These are phyloP conservation scores for Accipiter virgatus DNA, from an alignment of 2,113 vertebrate genomes.

Conservation along the genomic window DNA sequence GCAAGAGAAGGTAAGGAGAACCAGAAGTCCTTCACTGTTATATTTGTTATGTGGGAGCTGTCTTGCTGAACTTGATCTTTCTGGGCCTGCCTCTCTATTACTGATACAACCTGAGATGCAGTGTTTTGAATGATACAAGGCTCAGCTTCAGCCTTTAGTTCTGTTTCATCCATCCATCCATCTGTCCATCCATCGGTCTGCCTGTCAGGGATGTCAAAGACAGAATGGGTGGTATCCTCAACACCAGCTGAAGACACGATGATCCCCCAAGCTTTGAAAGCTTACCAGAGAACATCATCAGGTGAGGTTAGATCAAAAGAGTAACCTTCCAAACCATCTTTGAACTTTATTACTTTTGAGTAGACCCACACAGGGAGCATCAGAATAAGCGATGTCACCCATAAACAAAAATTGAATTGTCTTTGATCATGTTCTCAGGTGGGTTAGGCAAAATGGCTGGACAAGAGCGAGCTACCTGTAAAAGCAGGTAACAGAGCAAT, in stretches of 20 bases:
- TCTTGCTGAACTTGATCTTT: not conserved
- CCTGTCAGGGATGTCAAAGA: not conserved
- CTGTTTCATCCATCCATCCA: not conserved
- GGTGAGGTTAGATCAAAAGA: constrained; percentile 70
- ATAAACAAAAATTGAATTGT: constrained; percentile 67
- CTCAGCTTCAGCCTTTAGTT: not conserved
- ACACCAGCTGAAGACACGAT: not conserved
- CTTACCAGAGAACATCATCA: constrained; percentile 65
- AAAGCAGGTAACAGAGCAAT: not conserved
- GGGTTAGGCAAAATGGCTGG: constrained; percentile 68
- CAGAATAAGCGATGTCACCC: constrained; percentile 61
- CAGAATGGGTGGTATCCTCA: not conserved
- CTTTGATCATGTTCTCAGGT: constrained; percentile 66
- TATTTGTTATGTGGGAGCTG: not conserved
- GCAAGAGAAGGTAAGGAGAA: not conserved
- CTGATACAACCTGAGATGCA: not conserved
- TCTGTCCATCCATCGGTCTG: not conserved
- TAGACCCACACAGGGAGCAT: constrained; percentile 65
- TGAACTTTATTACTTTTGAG: constrained; percentile 73
- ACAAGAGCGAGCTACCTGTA: constrained; percentile 70
- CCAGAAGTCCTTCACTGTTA: not conserved
- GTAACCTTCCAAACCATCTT: constrained; percentile 71
- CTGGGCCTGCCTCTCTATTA: not conserved
- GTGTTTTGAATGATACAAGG: not conserved
- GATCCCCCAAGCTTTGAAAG: not conserved